phyloP scores from a whole-genome alignment of 2,797 vertebrate genomes.

The Cossypha polioptera region DNA sequence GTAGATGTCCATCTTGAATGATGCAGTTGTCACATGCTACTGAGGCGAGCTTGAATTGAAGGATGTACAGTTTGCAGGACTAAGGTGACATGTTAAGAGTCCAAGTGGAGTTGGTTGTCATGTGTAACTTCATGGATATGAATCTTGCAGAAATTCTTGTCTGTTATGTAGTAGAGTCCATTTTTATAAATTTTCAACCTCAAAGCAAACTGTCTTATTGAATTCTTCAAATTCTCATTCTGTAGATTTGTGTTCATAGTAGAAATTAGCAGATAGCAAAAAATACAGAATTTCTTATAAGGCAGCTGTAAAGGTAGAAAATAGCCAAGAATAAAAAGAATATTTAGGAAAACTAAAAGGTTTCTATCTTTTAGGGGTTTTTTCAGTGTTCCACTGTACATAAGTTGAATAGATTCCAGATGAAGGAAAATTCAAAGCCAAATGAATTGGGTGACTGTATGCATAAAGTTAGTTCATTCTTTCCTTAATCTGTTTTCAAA shows the following conservation, averaged over 20 bases:
- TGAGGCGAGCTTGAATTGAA: background rate
- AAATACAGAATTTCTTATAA: background rate
- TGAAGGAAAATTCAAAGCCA: background rate
- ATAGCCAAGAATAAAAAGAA: background rate
- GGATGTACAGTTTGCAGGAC: background rate
- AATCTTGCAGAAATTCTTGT: background rate
- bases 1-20: background rate
- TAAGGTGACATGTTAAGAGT: background rate
- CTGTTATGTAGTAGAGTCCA: background rate
- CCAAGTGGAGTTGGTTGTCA: background rate
- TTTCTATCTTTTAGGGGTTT: accelerated
- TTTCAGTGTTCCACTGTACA: accelerated
- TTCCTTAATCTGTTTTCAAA: background rate
- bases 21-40: background rate
- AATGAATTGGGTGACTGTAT: background rate
- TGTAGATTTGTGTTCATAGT: background rate
- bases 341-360: background rate
- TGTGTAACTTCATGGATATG: background rate
- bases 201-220: background rate
- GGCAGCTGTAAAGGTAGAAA: background rate
- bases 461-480: background rate
- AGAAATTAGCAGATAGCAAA: background rate
- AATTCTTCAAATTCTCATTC: background rate
- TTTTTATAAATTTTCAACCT: background rate
- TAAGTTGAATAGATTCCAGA: background rate